Percentiles rank a stretch among this genome's conserved stretches.
Evolutionary conservation across 2,797 vertebrate species (phyloP).

Genomic region (Periophthalmus magnuspinnatus): DNA sequence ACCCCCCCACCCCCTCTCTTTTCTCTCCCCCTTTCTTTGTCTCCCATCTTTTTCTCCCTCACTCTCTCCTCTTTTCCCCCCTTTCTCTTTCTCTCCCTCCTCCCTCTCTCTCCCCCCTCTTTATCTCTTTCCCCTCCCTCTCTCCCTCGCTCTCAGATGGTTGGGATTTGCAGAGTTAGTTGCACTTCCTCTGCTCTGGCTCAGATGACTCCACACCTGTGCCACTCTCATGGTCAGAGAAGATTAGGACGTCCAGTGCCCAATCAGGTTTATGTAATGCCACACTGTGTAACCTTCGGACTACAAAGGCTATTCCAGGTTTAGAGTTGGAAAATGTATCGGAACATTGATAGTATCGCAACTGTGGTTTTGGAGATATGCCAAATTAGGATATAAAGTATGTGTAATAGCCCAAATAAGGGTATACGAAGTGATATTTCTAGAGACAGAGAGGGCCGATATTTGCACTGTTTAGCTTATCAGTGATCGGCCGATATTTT

Average conservation of each 20-base stretch:
- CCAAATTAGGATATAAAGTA: too few relatives aligned
- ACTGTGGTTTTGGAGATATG: too few relatives aligned
- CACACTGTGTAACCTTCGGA: neutral
- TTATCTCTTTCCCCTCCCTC: neutral
- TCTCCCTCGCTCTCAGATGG: conserved; percentile 5
- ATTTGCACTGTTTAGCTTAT: too few relatives aligned
- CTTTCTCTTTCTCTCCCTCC: neutral
- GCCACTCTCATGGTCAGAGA: neutral
- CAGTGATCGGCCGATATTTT: too few relatives aligned
- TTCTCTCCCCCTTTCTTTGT: too few relatives aligned
- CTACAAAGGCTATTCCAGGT: neutral
- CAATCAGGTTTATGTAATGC: neutral
- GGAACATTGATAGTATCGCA: too few relatives aligned
- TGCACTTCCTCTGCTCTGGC: conserved; percentile 39
- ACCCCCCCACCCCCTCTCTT: too few relatives aligned
- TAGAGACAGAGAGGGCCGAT: too few relatives aligned
- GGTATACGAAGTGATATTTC: too few relatives aligned
- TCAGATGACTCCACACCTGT: conserved; percentile 34
- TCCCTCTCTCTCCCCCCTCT: neutral
- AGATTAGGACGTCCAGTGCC: neutral
- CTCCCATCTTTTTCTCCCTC: neutral
- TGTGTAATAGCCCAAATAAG: too few relatives aligned
- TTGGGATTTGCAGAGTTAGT: conserved; percentile 61
- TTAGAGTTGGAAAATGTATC: too few relatives aligned
- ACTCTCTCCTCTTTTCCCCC: neutral